Evolutionary conservation across 2,113 vertebrate species (phyloP).

Genomic region (Meriones unguiculatus): DNA sequence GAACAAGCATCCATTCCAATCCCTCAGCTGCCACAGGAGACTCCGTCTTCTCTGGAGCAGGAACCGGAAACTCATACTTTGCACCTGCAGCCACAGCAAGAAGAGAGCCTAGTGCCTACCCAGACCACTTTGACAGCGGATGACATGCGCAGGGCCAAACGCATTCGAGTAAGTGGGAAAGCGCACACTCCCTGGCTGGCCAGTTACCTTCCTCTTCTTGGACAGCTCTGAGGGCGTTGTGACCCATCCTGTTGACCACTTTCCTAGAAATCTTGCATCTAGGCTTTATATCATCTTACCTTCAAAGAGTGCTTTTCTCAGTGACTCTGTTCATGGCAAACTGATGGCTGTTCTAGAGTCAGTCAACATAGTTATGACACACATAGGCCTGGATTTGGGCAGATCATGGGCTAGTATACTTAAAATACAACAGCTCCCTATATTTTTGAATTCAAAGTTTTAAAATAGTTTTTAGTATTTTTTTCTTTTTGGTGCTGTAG

Average conservation of each 20-base stretch:
- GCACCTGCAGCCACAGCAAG: constrained; percentile 88
- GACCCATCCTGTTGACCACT: neutral
- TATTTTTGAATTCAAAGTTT: neutral
- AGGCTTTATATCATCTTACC: neutral
- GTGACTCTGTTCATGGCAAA: neutral
- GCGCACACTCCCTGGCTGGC: accelerated
- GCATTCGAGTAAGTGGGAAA: constrained; percentile 92
- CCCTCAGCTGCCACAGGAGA: constrained; percentile 82
- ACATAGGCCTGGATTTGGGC: constrained; percentile 34
- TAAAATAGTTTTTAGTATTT: neutral
- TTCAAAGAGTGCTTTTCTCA: neutral
- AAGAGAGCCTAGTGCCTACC: constrained; percentile 82
- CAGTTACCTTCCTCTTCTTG: neutral
- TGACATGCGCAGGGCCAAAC: constrained; percentile 95
- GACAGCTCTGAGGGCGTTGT: neutral
- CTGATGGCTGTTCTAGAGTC: constrained; percentile 53
- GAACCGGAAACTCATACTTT: constrained; percentile 83
- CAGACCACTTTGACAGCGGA: constrained; percentile 92
- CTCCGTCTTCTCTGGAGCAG: constrained; percentile 84
- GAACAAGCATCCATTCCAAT: constrained; percentile 85
- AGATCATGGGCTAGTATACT: neutral
- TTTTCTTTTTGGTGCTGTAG: neutral
- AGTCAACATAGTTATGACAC: constrained; percentile 24
- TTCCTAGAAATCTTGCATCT: neutral
- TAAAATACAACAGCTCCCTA: neutral